Percentiles rank a stretch among this genome's conserved stretches.
These are phyloP conservation scores for Pogona vitticeps DNA, from an alignment of 2,113 vertebrate species.

Conservation along the genomic window DNA sequence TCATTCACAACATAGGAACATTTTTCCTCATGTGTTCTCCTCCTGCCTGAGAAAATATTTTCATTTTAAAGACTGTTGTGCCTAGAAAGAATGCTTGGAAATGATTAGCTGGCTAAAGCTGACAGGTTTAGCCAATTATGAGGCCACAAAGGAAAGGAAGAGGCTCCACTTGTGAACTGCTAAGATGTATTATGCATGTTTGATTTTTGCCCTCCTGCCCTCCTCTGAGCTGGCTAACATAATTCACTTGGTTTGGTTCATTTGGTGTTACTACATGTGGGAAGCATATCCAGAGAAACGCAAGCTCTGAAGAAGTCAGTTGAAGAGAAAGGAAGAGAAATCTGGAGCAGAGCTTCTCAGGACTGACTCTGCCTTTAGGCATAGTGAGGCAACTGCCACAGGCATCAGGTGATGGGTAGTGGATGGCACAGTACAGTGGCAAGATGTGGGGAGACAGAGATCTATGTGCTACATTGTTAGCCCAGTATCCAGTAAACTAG, in stretches of 20 bases:
- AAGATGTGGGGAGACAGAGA: not conserved
- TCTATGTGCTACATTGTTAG: not conserved
- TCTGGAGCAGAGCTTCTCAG: not conserved
- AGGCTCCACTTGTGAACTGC: not conserved
- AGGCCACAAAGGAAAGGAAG: not conserved
- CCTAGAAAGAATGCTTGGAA: not conserved
- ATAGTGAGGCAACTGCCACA: not conserved
- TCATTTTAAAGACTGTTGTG: not conserved
- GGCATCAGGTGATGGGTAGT: not conserved
- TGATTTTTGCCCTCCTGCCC: not conserved
- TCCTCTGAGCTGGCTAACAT: not conserved
- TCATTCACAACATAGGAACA: rapidly evolving
- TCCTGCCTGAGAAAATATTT: not conserved
- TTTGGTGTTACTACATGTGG: not conserved
- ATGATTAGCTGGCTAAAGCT: not conserved
- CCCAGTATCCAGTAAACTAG: not conserved
- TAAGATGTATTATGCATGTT: not conserved
- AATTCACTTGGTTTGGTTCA: slow-evolving; percentile 1
- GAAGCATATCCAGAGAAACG: not conserved
- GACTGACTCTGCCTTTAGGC: not conserved
- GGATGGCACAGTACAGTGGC: not conserved
- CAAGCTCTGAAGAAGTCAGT: not conserved
- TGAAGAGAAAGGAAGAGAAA: not conserved
- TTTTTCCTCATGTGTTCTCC: not conserved
- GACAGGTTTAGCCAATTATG: not conserved